A percentile compares a stretch with the other conserved stretches of the same genome.
Evolutionary conservation across 2,888 invertebrate species (phyloP).

Genomic region (Pheosia gnoma): DNA sequence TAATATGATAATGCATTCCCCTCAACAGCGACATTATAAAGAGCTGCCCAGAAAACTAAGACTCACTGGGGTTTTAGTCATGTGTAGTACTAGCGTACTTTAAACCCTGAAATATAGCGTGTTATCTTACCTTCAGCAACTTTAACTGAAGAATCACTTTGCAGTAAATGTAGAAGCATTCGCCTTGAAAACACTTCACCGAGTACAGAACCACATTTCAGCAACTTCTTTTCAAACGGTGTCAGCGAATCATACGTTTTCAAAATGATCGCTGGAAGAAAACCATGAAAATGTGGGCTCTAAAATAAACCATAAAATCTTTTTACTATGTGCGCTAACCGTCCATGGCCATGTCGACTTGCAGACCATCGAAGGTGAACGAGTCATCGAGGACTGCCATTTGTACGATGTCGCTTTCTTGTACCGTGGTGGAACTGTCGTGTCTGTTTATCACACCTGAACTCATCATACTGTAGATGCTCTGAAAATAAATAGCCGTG

Average conservation of each 20-base stretch:
- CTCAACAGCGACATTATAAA: no score
- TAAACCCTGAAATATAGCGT: no score
- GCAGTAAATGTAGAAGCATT: conserved; percentile 84
- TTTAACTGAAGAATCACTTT: conserved; percentile 69
- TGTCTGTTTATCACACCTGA: conserved; percentile 23
- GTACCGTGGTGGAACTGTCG: conserved; percentile 14
- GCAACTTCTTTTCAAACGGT: conserved; percentile 85
- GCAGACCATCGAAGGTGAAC: conserved; percentile 79
- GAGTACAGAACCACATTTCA: conserved; percentile 86
- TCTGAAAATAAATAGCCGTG: conserved; percentile 33
- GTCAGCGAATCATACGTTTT: conserved; percentile 86
- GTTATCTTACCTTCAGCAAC: conserved; percentile 76
- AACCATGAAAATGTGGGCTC: background rate
- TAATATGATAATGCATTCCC: no score
- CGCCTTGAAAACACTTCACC: conserved; percentile 85
- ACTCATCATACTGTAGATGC: conserved; percentile 40
- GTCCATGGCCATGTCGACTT: conserved; percentile 82
- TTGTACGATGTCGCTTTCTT: conserved; percentile 47
- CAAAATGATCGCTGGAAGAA: conserved; percentile 82
- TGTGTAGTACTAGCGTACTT: no score
- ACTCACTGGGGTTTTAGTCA: no score
- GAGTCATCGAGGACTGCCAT: conserved; percentile 77
- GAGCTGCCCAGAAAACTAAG: no score
- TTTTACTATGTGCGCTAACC: conserved; percentile 54
- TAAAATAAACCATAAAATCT: no score